Conservation (phyloP, 23 tunicate genomes). For the Ascidia mentula region DNA sequence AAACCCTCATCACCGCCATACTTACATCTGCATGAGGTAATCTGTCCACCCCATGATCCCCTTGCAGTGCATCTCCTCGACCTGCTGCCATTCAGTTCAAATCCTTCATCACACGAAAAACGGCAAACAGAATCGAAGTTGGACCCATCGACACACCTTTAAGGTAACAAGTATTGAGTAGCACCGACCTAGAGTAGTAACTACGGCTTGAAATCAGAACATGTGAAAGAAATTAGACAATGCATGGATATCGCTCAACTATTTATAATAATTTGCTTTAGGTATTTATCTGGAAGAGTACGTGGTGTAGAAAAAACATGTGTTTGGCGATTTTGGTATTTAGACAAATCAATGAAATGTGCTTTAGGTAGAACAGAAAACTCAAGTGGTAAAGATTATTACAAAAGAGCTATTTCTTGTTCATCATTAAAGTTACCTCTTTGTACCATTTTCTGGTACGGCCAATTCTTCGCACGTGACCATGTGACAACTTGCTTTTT, state of each 20-base stretch:
- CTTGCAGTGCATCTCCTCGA: conserved; percentile 34
- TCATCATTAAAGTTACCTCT: conserved; percentile 50
- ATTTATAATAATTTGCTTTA: too few species aligned
- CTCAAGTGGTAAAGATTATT: too few species aligned
- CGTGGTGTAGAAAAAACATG: too few species aligned
- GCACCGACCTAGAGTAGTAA: too few species aligned
- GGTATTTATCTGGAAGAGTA: too few species aligned
- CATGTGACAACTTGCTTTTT: conserved; percentile 48
- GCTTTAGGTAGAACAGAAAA: too few species aligned
- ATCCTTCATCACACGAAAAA: conserved; percentile 58
- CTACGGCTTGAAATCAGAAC: too few species aligned
- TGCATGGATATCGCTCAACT: too few species aligned
- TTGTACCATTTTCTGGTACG: conserved; percentile 63
- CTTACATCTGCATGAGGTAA: conserved; percentile 45
- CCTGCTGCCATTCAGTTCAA: conserved; percentile 30
- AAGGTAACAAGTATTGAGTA: neutral
- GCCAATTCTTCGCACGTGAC: conserved; percentile 57
- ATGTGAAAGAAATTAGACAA: too few species aligned
- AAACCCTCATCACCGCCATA: neutral
- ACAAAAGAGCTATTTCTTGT: too few species aligned
- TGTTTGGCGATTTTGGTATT: too few species aligned
- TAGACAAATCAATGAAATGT: too few species aligned
- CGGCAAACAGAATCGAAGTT: conserved; percentile 45
- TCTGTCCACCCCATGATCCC: conserved; percentile 54
- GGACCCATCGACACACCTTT: conserved; percentile 19